These are phyloP conservation scores for Anguilla marmorata DNA, from an alignment of 2,797 vertebrate genomes.

Conservation along the genomic window DNA sequence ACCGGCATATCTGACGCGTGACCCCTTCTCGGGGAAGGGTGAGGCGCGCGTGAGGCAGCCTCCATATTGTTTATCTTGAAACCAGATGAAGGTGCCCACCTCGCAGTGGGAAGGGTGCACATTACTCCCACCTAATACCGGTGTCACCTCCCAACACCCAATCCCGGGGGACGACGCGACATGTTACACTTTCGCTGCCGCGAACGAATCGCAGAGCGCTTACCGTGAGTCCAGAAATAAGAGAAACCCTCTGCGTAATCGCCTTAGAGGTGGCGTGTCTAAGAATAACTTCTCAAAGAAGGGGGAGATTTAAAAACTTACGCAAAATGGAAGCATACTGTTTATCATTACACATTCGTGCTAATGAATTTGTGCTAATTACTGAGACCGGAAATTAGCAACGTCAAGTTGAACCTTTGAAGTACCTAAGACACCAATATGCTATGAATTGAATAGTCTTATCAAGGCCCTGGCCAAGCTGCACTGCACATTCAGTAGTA, in stretches of 20 bases:
- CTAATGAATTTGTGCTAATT: neutral
- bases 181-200: neutral
- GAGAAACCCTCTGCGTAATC: neutral
- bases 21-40: neutral
- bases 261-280: neutral
- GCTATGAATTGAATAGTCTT: neutral
- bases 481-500: neutral
- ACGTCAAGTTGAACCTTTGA: conserved; percentile 5
- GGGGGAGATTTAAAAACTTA: neutral
- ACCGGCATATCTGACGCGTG: neutral
- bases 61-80: conserved; percentile 1
- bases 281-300: neutral
- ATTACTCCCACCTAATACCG: neutral
- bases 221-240: neutral
- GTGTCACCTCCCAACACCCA: neutral
- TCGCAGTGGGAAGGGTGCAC: neutral
- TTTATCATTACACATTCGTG: neutral
- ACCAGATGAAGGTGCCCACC: neutral
- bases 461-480: neutral
- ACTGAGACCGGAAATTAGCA: neutral
- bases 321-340: neutral
- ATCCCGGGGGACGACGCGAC: neutral
- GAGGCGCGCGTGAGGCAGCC: neutral
- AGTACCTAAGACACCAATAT: conserved; percentile 1
- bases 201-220: neutral